Base-by-base conservation (phyloP, 2,888 invertebrate species). In the Rapana venosa region DNA sequence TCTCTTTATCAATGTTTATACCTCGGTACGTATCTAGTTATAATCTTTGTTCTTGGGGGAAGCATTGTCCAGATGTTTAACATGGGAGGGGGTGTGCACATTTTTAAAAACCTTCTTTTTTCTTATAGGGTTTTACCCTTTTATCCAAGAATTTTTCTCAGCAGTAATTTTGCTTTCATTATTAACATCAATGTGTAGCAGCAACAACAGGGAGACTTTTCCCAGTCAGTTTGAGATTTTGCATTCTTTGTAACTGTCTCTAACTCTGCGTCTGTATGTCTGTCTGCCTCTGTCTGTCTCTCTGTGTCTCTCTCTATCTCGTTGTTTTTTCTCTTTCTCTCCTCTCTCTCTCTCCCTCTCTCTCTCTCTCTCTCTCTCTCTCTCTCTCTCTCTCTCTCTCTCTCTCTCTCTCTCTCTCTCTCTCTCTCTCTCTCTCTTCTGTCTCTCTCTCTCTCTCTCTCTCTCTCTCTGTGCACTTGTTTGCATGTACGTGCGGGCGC, bases 401-500 rank as follows among this genome's bases (percentile, higher is more conserved):
- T 77, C 77, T 77, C 77, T 77, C 77, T 77, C 30, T 77, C 84
- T 36, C 84, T 36, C 84, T 36, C 84, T 36, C 84, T 36, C 84
- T 36, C 66, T 66, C 66, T 66, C 66, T 66, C 66, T 66, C 66
- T 66, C 66, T 66, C 66, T 66, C 66, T 26, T 26, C 66, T 66
- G 5, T 66, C 66, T 66, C 47, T 47, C 35, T 77, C 77, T 77
- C 30, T 77, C 77, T 77, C 77, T 77, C 77, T 77, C 77, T 77
- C 77, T 77, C 77, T 77, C 77, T 77, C 77, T 77, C 30, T 77
- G 20, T 77, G 2, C n/a, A 22, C n/a, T 30, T n/a, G 2, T 77
- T 2, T 77, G 26, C n/a, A 4, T 77, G 26, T 77, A 26, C 77
- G 2, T 2, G 47, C 8, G 47, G 2, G 47, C 8, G 47, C 8